Percentiles rank a stretch among this genome's conserved stretches.
These are phyloP conservation scores for Octodonta nipae DNA, from an alignment of 2,888 invertebrate species.

Conservation along the genomic window DNA sequence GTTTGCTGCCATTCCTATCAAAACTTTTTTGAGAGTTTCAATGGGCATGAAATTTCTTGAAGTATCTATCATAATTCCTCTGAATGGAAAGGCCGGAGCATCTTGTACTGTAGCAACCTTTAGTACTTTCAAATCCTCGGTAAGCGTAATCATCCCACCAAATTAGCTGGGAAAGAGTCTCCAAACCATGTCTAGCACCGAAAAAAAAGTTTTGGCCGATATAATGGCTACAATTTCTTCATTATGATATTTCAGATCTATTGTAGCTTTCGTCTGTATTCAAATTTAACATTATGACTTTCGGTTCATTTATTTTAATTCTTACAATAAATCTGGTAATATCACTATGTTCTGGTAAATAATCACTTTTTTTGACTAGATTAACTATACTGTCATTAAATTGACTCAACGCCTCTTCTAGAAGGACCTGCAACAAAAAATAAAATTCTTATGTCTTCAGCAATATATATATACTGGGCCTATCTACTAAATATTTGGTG, in stretches of 20 bases:
- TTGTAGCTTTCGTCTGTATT: constrained; percentile 65
- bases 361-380: constrained; percentile 21
- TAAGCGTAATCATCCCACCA: constrained; percentile 60
- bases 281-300: constrained; percentile 44
- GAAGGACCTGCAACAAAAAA: constrained; percentile 6
- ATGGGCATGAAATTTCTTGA: constrained; percentile 78
- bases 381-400: constrained; percentile 34
- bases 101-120: constrained; percentile 59
- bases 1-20: constrained; percentile 78
- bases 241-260: constrained; percentile 42
- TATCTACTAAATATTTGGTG: too few species aligned
- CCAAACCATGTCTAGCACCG: constrained; percentile 64
- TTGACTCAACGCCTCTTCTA: constrained; percentile 40
- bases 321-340: constrained; percentile 34
- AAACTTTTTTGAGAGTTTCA: constrained; percentile 52
- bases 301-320: constrained; percentile 40
- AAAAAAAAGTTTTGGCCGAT: constrained; percentile 54
- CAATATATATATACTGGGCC: too few species aligned
- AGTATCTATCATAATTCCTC: constrained; percentile 83
- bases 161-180: constrained; percentile 65
- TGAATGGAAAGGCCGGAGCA: constrained; percentile 54
- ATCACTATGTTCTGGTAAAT: constrained; percentile 22
- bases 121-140: constrained; percentile 47
- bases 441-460: too few species aligned
- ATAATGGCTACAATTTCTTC: constrained; percentile 45